Evolutionary conservation across 2,113 vertebrate genomes (phyloP).

Genomic region (Conger conger): DNA sequence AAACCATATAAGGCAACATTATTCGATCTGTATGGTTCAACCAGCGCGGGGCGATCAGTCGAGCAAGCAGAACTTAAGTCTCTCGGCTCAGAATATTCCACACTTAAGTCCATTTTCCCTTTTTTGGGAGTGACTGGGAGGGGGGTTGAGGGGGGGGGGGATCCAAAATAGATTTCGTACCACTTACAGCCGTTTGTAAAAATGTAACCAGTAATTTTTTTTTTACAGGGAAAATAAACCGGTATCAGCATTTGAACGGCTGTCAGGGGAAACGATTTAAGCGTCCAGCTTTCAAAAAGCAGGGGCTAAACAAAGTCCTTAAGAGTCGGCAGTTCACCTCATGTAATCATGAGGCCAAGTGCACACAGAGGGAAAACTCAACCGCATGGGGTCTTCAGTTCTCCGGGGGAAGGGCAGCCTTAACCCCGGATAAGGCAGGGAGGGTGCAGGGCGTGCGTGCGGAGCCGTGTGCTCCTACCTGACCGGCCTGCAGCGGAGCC

Average conservation of each 20-base stretch:
- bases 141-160: no score
- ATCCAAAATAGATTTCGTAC: not conserved
- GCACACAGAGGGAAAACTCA: constrained; percentile 25
- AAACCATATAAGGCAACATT: no score
- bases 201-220: constrained; percentile 23
- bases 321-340: constrained; percentile 20
- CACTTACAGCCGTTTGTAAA: not conserved
- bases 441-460: constrained; percentile 30
- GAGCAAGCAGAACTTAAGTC: no score
- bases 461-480: not conserved
- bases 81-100: not conserved
- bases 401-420: constrained; percentile 18
- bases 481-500: constrained; percentile 30
- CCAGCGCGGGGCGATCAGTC: no score
- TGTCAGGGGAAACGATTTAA: constrained; percentile 27
- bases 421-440: constrained; percentile 51
- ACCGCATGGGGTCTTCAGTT: constrained; percentile 17
- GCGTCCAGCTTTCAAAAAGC: constrained; percentile 33
- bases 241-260: constrained; percentile 18
- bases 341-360: constrained; percentile 30
- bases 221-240: not conserved
- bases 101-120: not conserved
- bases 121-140: not conserved
- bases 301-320: constrained; percentile 12
- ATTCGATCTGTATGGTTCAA: no score